These are phyloP conservation scores for Uloborus plumipes DNA, from an alignment of 2,888 invertebrate species.

Conservation along the genomic window DNA sequence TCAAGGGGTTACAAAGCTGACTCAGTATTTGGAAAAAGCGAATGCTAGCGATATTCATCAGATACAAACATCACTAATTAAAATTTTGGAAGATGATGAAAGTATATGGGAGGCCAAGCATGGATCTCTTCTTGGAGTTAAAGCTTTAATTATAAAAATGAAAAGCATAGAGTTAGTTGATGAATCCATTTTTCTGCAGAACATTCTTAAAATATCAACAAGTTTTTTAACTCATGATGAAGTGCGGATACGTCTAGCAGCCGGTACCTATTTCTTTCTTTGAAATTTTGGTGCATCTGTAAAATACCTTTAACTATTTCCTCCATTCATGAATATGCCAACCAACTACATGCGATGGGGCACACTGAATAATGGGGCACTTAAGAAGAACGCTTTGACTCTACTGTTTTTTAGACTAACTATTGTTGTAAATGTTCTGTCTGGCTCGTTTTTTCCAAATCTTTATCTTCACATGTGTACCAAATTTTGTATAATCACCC, in stretches of 20 bases:
- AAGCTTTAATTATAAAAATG: slow-evolving; percentile 69
- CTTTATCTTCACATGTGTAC: too few relatives aligned
- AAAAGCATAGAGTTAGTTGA: slow-evolving; percentile 46
- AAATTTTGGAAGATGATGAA: slow-evolving; percentile 67
- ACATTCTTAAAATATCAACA: slow-evolving; percentile 69
- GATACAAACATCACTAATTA: slow-evolving; percentile 67
- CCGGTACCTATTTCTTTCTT: slow-evolving; percentile 69
- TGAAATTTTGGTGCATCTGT: not conserved
- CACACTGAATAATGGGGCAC: too few relatives aligned
- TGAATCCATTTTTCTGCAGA: slow-evolving; percentile 68
- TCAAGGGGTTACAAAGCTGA: slow-evolving; percentile 69
- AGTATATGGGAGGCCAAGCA: slow-evolving; percentile 72
- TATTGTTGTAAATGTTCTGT: too few relatives aligned
- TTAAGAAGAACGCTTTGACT: too few relatives aligned
- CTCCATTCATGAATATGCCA: too few relatives aligned
- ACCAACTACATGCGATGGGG: too few relatives aligned
- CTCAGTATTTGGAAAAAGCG: slow-evolving; percentile 57
- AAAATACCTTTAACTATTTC: not conserved
- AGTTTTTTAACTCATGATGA: slow-evolving; percentile 72
- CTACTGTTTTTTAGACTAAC: too few relatives aligned
- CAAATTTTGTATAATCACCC: too few relatives aligned
- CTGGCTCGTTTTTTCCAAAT: too few relatives aligned
- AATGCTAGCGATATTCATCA: slow-evolving; percentile 61
- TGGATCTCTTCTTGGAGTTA: slow-evolving; percentile 72
- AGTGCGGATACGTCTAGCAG: slow-evolving; percentile 72